Conservation (phyloP, 2,113 vertebrate genomes). For the Salvelinus sp. region DNA sequence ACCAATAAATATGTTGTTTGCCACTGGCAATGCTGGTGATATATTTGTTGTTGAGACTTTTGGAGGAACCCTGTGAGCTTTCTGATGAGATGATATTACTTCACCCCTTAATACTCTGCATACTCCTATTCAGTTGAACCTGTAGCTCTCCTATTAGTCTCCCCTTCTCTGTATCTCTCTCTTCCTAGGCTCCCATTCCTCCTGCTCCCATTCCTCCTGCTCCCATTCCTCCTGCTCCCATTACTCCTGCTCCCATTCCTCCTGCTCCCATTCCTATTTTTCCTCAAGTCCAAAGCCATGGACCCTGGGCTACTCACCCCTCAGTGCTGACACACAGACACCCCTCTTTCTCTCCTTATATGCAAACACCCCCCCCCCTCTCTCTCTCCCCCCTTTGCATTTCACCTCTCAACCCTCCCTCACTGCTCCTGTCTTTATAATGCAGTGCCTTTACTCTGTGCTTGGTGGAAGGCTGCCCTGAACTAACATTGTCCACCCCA, state of each 20-base stretch:
- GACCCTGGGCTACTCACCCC: slow-evolving; percentile 40
- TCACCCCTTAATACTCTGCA: no score
- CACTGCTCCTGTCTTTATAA: slow-evolving; percentile 54
- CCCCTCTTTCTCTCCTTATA: slow-evolving; percentile 9
- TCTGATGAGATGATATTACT: no score
- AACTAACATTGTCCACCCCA: slow-evolving; percentile 78
- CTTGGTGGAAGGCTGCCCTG: slow-evolving; percentile 68
- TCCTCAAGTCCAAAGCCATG: slow-evolving; percentile 65
- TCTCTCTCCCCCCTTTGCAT: slow-evolving; percentile 34
- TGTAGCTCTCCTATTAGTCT: neutral
- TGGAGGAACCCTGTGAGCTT: no score
- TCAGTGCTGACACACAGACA: slow-evolving; percentile 16
- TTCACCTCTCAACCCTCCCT: slow-evolving; percentile 24
- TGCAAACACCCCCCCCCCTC: slow-evolving; percentile 49
- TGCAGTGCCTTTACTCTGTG: slow-evolving; percentile 69
- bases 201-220: slow-evolving; percentile 2
- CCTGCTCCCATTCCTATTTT: slow-evolving; percentile 20
- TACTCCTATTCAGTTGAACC: no score
- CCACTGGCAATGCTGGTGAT: neutral
- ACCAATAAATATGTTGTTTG: slow-evolving; percentile 21
- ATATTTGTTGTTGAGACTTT: no score
- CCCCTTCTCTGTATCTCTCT: neutral
- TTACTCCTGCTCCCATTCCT: neutral
- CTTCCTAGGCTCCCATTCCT: slow-evolving; percentile 2
- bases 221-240: no score